Conservation (phyloP, 2,113 vertebrate genomes). For the Gallinago jamesoni region DNA sequence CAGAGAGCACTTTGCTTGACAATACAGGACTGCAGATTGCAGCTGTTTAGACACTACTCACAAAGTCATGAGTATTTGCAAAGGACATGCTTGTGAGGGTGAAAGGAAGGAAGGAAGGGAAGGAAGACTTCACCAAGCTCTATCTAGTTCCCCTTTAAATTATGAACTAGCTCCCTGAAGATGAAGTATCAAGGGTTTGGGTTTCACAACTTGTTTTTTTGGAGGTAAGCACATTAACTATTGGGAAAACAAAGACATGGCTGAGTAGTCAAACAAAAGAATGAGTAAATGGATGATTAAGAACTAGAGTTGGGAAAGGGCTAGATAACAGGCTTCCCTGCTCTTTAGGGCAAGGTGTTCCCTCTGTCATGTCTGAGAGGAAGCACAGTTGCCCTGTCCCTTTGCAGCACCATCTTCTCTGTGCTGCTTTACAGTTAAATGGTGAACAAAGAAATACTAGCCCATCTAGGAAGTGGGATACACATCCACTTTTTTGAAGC, state of each 20-base stretch:
- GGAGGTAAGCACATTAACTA: neutral
- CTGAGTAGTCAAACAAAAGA: neutral
- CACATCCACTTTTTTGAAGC: neutral
- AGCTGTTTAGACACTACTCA: neutral
- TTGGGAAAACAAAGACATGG: neutral
- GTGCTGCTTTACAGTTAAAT: neutral
- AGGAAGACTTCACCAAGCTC: neutral
- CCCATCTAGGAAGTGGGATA: neutral
- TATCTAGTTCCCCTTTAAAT: neutral
- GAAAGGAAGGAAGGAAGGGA: too few species aligned
- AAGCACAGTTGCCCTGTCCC: neutral
- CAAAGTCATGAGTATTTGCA: neutral
- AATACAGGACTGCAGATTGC: neutral
- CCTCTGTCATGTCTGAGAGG: neutral
- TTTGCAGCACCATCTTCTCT: neutral
- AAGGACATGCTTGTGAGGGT: neutral
- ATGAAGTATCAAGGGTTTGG: neutral
- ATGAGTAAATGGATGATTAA: neutral
- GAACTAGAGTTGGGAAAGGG: neutral
- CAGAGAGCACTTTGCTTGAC: neutral
- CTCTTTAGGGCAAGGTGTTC: neutral
- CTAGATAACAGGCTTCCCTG: neutral
- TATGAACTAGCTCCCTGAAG: neutral
- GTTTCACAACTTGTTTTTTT: conserved; percentile 8
- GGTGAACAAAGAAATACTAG: neutral